Evolutionary conservation across 1,140 invertebrate species (phyloP), one percentile per base, ranked within the genome.

Genomic region (Magallana gigas): DNA sequence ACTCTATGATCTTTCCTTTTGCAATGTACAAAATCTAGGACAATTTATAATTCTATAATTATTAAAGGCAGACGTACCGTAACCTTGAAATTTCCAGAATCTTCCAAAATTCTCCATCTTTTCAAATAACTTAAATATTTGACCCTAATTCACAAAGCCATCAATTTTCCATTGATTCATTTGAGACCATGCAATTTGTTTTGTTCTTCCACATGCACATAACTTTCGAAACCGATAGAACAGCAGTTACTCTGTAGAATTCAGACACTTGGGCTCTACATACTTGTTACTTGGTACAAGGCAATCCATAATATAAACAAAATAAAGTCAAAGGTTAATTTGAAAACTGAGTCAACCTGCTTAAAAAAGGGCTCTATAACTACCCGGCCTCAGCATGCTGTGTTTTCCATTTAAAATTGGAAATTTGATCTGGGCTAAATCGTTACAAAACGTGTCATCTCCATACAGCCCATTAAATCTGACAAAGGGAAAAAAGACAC

Each of bases 281-380:
- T 12, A 12, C n/a, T 62, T 62, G n/a, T 62, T 62, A 14, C 8
- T 8, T 29, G 23, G 68, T 18, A 29, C 36, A 71, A 71, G 4
- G 23, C 12, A 29, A 71, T 71, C 18, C 68, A 11, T 29, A 71
- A 71, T 71, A 18, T 23, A 71, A 71, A 71, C 68, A 71, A 71
- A 71, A 29, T 29, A 23, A 48, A 71, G 68, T 71, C 68, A 18
- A 71, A 23, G 68, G 68, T 71, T 71, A 71, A 71, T 71, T 71
- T 71, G 68, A 71, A 71, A 71, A 71, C 18, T 8, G 18, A 71
- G 68, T 71, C 68, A 11, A 11, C 23, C 68, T 4, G 1, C n/a
- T 29, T 12, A 9, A 71, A 12, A 11, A 48, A 48, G 5, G 36
- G 36, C 36, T 48, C 36, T 48, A 48, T 48, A 48, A 48, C 36